Base-by-base conservation (phyloP, 1,140 invertebrate species). In the Aradophagus sp. region DNA sequence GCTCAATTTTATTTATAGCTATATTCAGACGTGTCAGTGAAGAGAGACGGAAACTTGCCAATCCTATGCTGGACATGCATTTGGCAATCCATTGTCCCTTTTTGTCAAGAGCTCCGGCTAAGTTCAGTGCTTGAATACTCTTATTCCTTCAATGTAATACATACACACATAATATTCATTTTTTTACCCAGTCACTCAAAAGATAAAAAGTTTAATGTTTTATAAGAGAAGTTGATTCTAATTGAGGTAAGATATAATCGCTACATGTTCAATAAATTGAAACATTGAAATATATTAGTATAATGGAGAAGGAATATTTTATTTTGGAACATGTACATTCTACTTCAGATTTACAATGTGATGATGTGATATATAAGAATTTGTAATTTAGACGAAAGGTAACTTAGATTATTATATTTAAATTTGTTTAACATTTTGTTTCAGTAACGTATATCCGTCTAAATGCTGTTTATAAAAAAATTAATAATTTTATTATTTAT, bases 141-240 rank as follows among this genome's bases (percentile, higher is more conserved):
- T 38, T 27, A 26, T 26, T 41, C 29, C 29, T 45, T 32, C 11
- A n/a, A 12, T n/a, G 34, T 36, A 47, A 10, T n/a, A 5, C 2
- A 19, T 35, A 47, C 29, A 6, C 15, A 34, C 20, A 50, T 53
- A 48, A 55, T 12, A 27, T 31, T 48, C 35, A 41, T 27, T 15
- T 48, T 66, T 56, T 34, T 39, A 48, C 47, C 27, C 23, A 26
- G 36, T 55, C 23, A 47, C 41, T 66, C 48, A 34, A 56, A 48
- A 29, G n/a, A 52, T 36, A 34, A 65, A 39, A 65, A 38, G 41
- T 56, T 70, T 36, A 23, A 67, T 70, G 50, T 58, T 58, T 58
- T 52, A 20, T 38, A 52, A 50, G 12, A 2, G 26, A 36, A 39
- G 50, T 56, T 56, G 10, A 44, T 63, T 41, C 34, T 50, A 10